Percentiles rank a stretch among this genome's conserved stretches.
Conservation (phyloP, 2,888 invertebrate genomes). For the Tuberolachnus salignus region DNA sequence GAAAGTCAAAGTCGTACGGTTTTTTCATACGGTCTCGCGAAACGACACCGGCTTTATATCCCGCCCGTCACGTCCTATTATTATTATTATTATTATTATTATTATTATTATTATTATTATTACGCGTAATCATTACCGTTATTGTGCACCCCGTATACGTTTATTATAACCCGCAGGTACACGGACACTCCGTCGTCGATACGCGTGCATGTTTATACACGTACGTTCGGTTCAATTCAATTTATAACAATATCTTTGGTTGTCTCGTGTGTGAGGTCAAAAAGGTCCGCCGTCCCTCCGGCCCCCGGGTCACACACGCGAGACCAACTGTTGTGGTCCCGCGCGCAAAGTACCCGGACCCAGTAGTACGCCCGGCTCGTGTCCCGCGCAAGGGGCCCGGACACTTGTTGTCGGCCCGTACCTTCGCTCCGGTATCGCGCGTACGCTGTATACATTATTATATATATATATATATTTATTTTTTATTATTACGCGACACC, state of each 20-base stretch:
- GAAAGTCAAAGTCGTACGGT: conserved; percentile 39
- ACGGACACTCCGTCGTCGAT: neutral
- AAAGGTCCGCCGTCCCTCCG: conserved; percentile 7
- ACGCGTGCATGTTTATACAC: neutral
- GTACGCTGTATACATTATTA: no score
- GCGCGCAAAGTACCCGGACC: neutral
- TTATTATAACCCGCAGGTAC: no score
- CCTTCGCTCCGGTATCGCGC: neutral
- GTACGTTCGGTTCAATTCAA: no score
- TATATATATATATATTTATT: no score
- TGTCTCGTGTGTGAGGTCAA: conserved; percentile 23
- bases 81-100: no score
- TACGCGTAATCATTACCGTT: neutral
- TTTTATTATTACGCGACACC: no score
- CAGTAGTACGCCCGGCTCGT: conserved; percentile 39
- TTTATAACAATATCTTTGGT: neutral
- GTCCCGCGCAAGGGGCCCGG: conserved; percentile 27
- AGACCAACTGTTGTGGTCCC: neutral
- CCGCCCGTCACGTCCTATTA: no score
- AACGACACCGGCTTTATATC: no score
- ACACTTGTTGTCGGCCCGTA: conserved; percentile 19
- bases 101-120: no score
- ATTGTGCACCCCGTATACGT: no score
- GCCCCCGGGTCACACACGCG: neutral
- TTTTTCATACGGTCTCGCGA: no score